phyloP scores from a whole-genome alignment of 2,888 invertebrate genomes.

The Andrena flavipes region DNA sequence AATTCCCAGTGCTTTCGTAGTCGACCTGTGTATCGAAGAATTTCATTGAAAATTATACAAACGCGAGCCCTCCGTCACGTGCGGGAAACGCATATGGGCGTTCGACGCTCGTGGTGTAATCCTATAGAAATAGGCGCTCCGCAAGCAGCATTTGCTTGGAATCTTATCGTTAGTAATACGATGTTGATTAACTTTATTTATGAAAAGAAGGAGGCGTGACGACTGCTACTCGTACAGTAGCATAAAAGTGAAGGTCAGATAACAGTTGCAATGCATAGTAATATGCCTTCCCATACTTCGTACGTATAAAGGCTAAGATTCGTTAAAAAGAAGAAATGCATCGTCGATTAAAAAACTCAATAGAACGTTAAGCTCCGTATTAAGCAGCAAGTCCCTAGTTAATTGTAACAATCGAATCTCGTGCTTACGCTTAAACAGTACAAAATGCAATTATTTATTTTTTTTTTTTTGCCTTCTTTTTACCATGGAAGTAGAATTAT shows the following conservation, averaged over 20 bases:
- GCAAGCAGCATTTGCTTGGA: background rate
- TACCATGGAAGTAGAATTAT: slow-evolving; percentile 41
- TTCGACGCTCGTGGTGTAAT: background rate
- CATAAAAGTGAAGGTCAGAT: slow-evolving; percentile 8
- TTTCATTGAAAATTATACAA: slow-evolving; percentile 10
- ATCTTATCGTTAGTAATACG: background rate
- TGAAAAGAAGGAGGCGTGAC: background rate
- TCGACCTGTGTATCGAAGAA: background rate
- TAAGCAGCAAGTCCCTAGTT: slow-evolving; percentile 45
- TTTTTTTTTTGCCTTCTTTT: slow-evolving; percentile 15
- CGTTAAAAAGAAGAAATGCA: slow-evolving; percentile 34
- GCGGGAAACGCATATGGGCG: background rate
- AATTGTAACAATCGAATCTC: slow-evolving; percentile 52
- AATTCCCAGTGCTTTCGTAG: background rate
- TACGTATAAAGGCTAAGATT: slow-evolving; percentile 26
- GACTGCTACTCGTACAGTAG: slow-evolving; percentile 44
- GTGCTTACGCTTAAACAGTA: slow-evolving; percentile 56
- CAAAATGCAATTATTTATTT: slow-evolving; percentile 64
- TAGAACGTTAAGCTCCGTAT: slow-evolving; percentile 45
- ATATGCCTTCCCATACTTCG: background rate
- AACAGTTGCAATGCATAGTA: slow-evolving; percentile 16
- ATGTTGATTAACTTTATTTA: background rate
- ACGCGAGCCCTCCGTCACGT: background rate
- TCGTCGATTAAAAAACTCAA: slow-evolving; percentile 23
- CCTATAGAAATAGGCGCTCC: too few relatives aligned